Evolutionary conservation across 1,140 invertebrate species (phyloP).

Genomic region (Periplaneta americana): DNA sequence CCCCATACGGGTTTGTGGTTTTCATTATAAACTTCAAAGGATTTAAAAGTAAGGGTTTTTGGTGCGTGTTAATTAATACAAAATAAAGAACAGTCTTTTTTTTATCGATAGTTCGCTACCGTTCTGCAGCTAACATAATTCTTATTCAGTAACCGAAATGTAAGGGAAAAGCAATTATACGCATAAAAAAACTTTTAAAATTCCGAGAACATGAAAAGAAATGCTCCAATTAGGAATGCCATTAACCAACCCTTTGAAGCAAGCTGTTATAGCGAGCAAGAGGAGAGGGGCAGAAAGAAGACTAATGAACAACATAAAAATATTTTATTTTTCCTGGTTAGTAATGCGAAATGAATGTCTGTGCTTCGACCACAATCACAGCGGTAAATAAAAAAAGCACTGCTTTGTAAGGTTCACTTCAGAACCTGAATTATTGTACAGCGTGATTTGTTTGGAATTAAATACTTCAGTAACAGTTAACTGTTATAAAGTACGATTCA

Average conservation of each 20-base stretch:
- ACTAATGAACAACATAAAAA: background rate
- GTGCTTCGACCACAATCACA: background rate
- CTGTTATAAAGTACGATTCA: too few species aligned
- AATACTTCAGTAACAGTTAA: too few species aligned
- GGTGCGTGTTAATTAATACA: background rate
- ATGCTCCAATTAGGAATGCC: background rate
- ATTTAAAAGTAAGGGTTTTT: background rate
- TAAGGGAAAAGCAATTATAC: background rate
- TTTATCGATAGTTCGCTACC: background rate
- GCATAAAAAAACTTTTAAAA: background rate
- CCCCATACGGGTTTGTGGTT: background rate
- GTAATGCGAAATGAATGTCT: background rate
- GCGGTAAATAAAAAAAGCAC: background rate
- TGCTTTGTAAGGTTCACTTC: background rate
- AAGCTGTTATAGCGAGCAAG: background rate
- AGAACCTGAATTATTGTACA: too few species aligned
- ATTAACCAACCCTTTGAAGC: background rate
- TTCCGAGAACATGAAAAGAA: background rate
- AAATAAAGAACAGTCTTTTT: background rate
- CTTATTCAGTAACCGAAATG: background rate
- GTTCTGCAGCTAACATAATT: background rate
- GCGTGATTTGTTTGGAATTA: too few species aligned
- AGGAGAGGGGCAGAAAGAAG: background rate
- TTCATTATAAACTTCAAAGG: background rate
- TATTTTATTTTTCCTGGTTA: background rate